Conservation (phyloP, 2,888 invertebrate genomes). For the Dryocosmus kuriphilus region DNA sequence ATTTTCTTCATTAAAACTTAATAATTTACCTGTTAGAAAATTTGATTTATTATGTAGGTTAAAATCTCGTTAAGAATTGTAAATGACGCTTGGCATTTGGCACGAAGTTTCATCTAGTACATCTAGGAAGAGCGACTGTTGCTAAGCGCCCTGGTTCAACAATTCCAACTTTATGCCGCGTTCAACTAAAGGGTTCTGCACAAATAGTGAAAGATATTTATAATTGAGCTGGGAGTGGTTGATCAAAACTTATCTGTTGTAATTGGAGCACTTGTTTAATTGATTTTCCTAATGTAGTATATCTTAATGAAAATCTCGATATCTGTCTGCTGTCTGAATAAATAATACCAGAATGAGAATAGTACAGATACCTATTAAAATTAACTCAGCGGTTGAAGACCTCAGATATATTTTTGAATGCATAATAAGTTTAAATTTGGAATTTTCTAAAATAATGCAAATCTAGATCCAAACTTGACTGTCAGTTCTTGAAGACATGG, state of each 20-base stretch:
- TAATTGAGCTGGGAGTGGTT: too few relatives aligned
- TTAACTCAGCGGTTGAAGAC: background rate
- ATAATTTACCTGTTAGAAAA: background rate
- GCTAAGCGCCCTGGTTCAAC: constrained; percentile 5
- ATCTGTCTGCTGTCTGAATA: background rate
- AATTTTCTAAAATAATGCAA: too few relatives aligned
- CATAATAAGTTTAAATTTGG: too few relatives aligned
- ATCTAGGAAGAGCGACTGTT: background rate
- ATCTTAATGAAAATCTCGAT: background rate
- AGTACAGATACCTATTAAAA: background rate
- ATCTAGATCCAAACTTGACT: too few relatives aligned
- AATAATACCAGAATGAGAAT: background rate
- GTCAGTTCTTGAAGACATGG: background rate
- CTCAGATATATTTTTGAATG: background rate
- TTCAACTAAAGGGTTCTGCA: background rate
- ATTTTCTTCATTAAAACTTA: too few relatives aligned
- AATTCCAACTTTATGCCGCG: too few relatives aligned
- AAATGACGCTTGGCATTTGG: constrained; percentile 27
- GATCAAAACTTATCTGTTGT: too few relatives aligned
- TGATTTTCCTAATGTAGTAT: background rate
- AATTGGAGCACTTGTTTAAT: background rate
- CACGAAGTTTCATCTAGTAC: constrained; percentile 17
- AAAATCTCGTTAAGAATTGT: constrained; percentile 23
- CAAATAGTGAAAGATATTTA: too few relatives aligned
- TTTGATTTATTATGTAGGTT: background rate